Evolutionary conservation across 2,888 invertebrate species (phyloP), one percentile per base, ranked within the genome.

Genomic region (Ochropacha duplaris): DNA sequence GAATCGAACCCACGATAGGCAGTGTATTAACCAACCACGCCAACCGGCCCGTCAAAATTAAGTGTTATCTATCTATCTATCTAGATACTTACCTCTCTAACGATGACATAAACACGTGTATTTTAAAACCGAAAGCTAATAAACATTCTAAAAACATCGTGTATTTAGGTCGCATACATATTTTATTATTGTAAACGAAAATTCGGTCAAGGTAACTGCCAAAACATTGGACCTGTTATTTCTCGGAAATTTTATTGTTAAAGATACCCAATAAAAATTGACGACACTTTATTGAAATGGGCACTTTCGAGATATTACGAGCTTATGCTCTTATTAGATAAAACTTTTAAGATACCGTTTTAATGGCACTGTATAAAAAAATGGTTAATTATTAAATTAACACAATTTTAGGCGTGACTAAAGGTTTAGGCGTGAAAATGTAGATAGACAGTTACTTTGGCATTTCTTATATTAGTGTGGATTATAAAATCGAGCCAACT

Each of bases 181-280:
- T 19, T 31, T 51, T 52, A 52, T 34, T 52, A 52, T 52, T 52
- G 31, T 49, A 55, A 49, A 39, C 49, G 54, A 54, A 44, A 65
- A 58, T 39, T 57, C 59, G 81, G 81, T 76, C 83, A 80, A 82
- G 81, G 80, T 65, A 54, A 50, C 57, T 60, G 61, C 56, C 54
- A 62, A 58, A 34, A 22, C 34, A 22, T 28, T 16, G 49, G 50
- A 50, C 11, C 34, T 22, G 50, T 55, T 44, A 44, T 19, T 19
- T 44, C 44, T 19, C 19, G 19, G 44, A 44, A 44, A 44, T 44
- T 44, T 44, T 44, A 44, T 44, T 44, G 19, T 19, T 44, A 19
- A 19, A 44, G 19, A 44, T 44, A 44, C 44, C 6, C 44, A 44
- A 44, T 44, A 44, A 44, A 44, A 44, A 44, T 44, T 44, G 19